Base-by-base conservation (phyloP, 2,797 vertebrate genomes). In the Anomalospiza imberbis region DNA sequence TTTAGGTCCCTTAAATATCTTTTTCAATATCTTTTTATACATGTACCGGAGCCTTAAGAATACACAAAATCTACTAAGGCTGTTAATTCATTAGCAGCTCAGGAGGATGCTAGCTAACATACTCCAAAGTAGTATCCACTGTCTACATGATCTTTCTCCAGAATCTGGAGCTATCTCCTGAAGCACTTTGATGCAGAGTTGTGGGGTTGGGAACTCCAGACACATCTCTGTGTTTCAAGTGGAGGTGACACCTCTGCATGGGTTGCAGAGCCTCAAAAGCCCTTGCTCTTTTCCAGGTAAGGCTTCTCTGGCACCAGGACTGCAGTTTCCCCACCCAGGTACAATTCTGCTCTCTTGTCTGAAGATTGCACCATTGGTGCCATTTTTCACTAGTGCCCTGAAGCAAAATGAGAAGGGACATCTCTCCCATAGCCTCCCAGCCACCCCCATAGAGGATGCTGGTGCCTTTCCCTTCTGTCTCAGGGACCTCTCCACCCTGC, bases 171-270 rank as follows among this genome's bases (percentile, higher is more conserved):
- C 29, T 38, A 55, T 48, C 36, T 63, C 9, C 44, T 58, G 38
- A 26, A 45, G 38, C 28, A 77, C 28, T 17, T n/a, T 40, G 34
- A 36, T 22, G 42, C 34, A n/a, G 21, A 50, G 10, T 0, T 75
- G 7, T 4, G 7, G 28, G 38, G 19, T 29, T 53, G 50, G 26
- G 11, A 73, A 7, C 10, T 8, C 25, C 21, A 61, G 21, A 17
- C 13, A 3, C 7, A 29, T 13, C 44, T 12, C 13, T n/a, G 3
- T 21, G 25, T 25, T 29, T 34, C 0, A 0, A 29, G 17, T 12
- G 15, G 17, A 42, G 24, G 6, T 70, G 63, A 54, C 32, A 54
- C 1, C 9, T 34, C 51, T 42, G 38, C 31, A 13, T 12, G 22
- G 7, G 22, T 31, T 83, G n/a, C 48, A 73, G 31, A 70, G 12